Evolutionary conservation across 2,113 vertebrate species (phyloP).

Genomic region (Eupsittula cactorum): DNA sequence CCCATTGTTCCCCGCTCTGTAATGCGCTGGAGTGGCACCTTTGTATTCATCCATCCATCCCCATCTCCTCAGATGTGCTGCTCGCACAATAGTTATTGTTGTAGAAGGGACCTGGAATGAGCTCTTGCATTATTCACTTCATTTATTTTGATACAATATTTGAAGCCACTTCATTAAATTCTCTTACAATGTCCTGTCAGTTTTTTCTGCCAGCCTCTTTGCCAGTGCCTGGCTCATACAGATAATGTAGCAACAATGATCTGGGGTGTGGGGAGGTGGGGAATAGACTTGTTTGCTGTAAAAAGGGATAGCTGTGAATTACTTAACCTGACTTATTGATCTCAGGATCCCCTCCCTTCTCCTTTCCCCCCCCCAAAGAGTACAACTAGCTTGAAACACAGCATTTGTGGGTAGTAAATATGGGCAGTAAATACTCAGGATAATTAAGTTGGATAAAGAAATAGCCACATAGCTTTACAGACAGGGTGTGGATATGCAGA

Average conservation of each 20-base stretch:
- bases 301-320: background rate
- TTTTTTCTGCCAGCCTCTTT: background rate
- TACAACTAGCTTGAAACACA: background rate
- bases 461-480: background rate
- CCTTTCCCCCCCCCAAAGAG: background rate
- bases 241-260: slow-evolving; percentile 52
- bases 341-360: background rate
- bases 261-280: background rate
- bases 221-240: slow-evolving; percentile 44
- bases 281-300: background rate
- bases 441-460: background rate
- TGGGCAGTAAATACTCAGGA: background rate
- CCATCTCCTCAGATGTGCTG: background rate
- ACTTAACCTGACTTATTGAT: slow-evolving; percentile 3
- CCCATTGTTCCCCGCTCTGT: background rate
- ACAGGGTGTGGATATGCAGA: background rate
- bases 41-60: background rate
- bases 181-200: slow-evolving; percentile 17
- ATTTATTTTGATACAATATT: slow-evolving; percentile 62
- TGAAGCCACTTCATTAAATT: slow-evolving; percentile 63
- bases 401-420: background rate
- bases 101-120: background rate
- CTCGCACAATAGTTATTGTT: background rate
- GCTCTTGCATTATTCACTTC: slow-evolving; percentile 55
- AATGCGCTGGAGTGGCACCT: background rate